Evolutionary conservation across 2,888 invertebrate genomes (phyloP).

Genomic region (Phaedon cochleariae): DNA sequence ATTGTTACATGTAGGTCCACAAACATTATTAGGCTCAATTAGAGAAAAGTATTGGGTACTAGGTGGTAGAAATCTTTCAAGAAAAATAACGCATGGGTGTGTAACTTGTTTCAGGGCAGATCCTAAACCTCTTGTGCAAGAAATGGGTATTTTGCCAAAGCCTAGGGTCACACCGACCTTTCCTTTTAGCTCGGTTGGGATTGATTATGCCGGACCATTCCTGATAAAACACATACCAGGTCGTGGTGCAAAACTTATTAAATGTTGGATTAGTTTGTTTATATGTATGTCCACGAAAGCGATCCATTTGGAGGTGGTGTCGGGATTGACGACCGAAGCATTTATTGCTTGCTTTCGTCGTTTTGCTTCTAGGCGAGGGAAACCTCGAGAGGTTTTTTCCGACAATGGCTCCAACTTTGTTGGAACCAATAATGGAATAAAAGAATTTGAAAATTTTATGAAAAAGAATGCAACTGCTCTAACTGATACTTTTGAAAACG

Average conservation of each 20-base stretch:
- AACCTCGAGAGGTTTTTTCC: constrained; percentile 13
- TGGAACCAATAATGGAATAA: no score
- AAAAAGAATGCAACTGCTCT: no score
- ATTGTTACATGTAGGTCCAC: constrained; percentile 25
- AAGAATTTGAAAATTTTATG: no score
- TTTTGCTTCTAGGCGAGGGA: constrained; percentile 17
- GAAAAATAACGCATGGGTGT: constrained; percentile 24
- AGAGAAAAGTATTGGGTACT: constrained; percentile 34
- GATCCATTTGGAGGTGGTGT: constrained; percentile 31
- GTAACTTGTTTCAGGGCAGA: constrained; percentile 30
- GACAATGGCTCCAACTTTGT: no score
- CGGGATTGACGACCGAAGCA: constrained; percentile 18
- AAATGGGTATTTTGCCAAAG: no score
- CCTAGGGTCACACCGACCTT: constrained; percentile 13
- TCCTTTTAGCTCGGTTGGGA: constrained; percentile 32
- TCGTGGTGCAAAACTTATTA: constrained; percentile 21
- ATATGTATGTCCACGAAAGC: constrained; percentile 33
- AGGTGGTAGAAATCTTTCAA: constrained; percentile 26
- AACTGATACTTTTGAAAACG: no score
- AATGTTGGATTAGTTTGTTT: no score
- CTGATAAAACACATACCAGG: constrained; percentile 15
- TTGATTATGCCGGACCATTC: constrained; percentile 33
- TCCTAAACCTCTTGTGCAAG: no score
- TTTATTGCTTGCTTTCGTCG: constrained; percentile 24
- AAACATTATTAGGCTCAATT: constrained; percentile 9